Base-by-base conservation (phyloP, 1,140 invertebrate species). In the Nylanderia fulva region DNA sequence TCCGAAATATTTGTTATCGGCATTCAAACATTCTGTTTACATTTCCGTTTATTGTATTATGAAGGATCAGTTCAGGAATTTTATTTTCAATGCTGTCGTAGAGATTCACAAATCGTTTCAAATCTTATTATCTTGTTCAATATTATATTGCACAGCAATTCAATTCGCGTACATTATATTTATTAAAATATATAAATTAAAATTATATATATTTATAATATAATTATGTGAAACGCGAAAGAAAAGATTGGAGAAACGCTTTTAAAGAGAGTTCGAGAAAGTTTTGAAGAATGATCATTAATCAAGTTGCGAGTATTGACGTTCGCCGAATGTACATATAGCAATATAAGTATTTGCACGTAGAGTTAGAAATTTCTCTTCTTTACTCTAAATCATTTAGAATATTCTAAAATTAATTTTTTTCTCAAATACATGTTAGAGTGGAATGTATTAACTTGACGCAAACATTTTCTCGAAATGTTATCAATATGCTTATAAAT, bases 1-100 rank as follows among this genome's bases (percentile, higher is more conserved):
- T 60, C 15, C 15, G 52, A 39, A 77, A 63, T 39, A 56, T 56
- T 72, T 72, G 69, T 9, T 77, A 18, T n/a, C 42, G 13, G 3
- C 66, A 42, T 21, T 52, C 15, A 0, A 36, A 79, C 6, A 52
- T 36, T 36, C 33, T 48, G 21, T 64, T 64, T 64, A 64, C 11
- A 21, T 64, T 8, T n/a, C 11, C 2, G 11, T 48, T 48, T 24
- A 52, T 24, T 13, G 11, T 42, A 11, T 60, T 18, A 52, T 36
- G 21, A 64, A 77, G 24, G n/a, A 9, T n/a, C 2, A 64, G 7
- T 61, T 39, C 15, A 8, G 8, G 8, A 39, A 24, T 64, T 63
- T 24, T 42, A 21, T 1, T 33, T 63, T 33, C 27, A 61, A 9
- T 7, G 15, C 21, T 61, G 27, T 27, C 1, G 15, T 13, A 76